Percentiles rank a stretch among this genome's conserved stretches.
Evolutionary conservation across 2,797 vertebrate species (phyloP).

Genomic region (Hylomyscus alleni): DNA sequence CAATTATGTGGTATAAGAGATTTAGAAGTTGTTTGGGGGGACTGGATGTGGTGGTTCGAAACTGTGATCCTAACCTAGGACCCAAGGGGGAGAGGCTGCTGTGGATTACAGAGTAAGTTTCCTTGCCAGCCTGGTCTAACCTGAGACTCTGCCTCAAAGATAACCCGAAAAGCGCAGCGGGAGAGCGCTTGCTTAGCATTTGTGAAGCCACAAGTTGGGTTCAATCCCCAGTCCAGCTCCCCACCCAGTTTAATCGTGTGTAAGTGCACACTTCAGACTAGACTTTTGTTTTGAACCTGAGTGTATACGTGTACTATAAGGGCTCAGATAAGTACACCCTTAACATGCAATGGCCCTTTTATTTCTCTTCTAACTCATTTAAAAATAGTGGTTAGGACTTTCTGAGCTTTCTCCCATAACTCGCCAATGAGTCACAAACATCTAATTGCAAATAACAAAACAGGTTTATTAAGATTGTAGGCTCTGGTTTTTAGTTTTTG

Average conservation of each 20-base stretch:
- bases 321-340: not conserved
- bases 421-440: slow-evolving; percentile 9
- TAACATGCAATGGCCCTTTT: not conserved
- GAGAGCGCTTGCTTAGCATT: not conserved
- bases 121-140: not conserved
- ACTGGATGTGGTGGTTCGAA: not conserved
- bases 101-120: not conserved
- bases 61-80: not conserved
- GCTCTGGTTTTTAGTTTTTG: not conserved
- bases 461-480: slow-evolving; percentile 6
- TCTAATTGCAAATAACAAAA: slow-evolving; percentile 38
- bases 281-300: not conserved
- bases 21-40: not conserved
- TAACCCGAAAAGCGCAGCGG: not conserved
- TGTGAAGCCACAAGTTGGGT: not conserved
- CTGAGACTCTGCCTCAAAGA: not conserved
- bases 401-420: slow-evolving; percentile 32
- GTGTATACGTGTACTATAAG: not conserved
- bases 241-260: not conserved
- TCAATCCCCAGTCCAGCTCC: not conserved
- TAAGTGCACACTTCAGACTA: slow-evolving; percentile 38
- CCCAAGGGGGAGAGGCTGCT: not conserved
- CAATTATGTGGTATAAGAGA: slow-evolving; percentile 12
- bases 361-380: slow-evolving; percentile 30
- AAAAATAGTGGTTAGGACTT: slow-evolving; percentile 41